phyloP scores from a whole-genome alignment of 2,888 invertebrate species.

The Spilosoma lubricipeda region DNA sequence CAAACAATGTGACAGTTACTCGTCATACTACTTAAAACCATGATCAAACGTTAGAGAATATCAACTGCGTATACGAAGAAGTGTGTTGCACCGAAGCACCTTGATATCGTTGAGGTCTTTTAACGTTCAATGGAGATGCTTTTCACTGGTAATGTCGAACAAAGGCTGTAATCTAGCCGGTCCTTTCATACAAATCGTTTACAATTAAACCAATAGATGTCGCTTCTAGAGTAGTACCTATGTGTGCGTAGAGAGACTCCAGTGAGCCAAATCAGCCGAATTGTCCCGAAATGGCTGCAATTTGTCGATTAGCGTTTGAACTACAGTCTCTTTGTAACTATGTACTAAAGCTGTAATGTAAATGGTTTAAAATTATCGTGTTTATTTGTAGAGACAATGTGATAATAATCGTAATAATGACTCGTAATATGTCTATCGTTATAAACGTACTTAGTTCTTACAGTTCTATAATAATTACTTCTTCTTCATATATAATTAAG shows the following conservation, averaged over 20 bases:
- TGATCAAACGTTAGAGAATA: too few relatives aligned
- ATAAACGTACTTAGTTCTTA: too few relatives aligned
- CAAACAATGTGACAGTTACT: too few relatives aligned
- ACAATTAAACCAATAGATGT: slow-evolving; percentile 10
- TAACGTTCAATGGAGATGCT: background rate
- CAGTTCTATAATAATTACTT: too few relatives aligned
- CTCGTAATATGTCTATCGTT: too few relatives aligned
- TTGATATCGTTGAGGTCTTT: background rate
- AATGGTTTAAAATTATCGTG: background rate
- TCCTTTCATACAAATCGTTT: slow-evolving; percentile 5
- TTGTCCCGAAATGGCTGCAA: slow-evolving; percentile 11
- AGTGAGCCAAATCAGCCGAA: slow-evolving; percentile 7
- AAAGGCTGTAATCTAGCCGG: background rate
- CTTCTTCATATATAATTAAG: too few relatives aligned
- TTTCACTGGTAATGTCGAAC: background rate
- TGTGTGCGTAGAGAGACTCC: background rate
- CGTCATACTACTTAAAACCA: too few relatives aligned
- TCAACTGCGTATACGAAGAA: background rate
- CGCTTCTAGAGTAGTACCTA: background rate
- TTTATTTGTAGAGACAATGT: too few relatives aligned
- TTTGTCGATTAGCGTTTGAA: slow-evolving; percentile 15
- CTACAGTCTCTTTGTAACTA: background rate
- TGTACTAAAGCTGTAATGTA: background rate
- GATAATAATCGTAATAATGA: too few relatives aligned
- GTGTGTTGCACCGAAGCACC: background rate